Conservation (phyloP, 2,113 vertebrate species). For the Hipposideros armiger region DNA sequence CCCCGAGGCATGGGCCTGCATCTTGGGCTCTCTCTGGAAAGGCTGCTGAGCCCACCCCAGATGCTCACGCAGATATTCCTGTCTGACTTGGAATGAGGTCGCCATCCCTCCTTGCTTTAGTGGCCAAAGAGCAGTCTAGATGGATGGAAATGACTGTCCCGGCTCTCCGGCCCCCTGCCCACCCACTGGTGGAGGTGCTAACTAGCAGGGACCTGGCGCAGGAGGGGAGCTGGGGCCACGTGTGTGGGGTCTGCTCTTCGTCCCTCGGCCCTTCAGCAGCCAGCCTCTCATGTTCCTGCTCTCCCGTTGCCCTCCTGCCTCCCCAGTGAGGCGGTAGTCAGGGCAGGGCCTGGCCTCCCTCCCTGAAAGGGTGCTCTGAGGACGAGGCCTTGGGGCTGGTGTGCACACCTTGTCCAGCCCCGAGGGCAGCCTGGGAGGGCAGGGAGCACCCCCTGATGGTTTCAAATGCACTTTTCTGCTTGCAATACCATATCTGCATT, state of each 20-base stretch:
- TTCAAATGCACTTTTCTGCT: constrained; percentile 87
- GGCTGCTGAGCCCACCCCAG: not conserved
- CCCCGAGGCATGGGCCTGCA: not conserved
- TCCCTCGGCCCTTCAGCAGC: not conserved
- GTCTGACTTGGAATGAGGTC: not conserved
- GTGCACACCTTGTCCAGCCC: not conserved
- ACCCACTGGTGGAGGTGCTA: constrained; percentile 81
- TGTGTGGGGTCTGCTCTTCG: not conserved
- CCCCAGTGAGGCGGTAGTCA: not conserved
- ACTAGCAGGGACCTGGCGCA: constrained; percentile 58
- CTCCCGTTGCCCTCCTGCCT: not conserved
- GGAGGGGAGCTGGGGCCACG: not conserved
- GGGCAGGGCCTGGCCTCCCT: not conserved
- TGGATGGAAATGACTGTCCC: not conserved
- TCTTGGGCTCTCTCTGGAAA: not conserved
- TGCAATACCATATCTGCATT: constrained; percentile 79
- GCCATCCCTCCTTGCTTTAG: not conserved
- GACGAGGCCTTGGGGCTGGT: not conserved
- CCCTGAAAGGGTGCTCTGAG: rapidly evolving
- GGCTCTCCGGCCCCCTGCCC: constrained; percentile 66
- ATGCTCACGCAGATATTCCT: not conserved
- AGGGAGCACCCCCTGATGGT: constrained; percentile 70
- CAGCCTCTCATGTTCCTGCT: rapidly evolving
- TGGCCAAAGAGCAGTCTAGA: not conserved
- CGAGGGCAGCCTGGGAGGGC: constrained; percentile 22